A percentile compares a stretch with the other conserved stretches of the same genome.
phyloP scores from a whole-genome alignment of 2,888 invertebrate species.

The Zygogramma bicolorata region DNA sequence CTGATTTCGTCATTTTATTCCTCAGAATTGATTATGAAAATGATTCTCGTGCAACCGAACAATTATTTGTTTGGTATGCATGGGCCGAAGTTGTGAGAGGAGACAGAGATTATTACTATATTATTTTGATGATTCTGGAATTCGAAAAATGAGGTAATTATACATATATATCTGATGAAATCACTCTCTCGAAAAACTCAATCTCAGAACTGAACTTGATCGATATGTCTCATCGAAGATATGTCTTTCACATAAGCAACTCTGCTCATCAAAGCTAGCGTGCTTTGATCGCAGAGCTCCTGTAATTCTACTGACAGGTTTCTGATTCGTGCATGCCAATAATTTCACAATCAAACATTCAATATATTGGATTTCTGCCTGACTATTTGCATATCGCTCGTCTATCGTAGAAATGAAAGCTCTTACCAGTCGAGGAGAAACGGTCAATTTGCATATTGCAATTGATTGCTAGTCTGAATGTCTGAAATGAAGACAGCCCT shows the following conservation, averaged over 20 bases:
- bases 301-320: not conserved
- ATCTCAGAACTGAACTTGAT: not conserved
- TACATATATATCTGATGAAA: too few relatives aligned
- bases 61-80: too few relatives aligned
- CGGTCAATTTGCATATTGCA: not conserved
- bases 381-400: not conserved
- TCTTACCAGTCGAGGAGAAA: not conserved
- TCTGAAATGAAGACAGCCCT: too few relatives aligned
- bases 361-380: not conserved
- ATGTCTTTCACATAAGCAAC: not conserved
- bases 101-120: too few relatives aligned
- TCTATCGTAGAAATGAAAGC: not conserved
- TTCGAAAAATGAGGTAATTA: too few relatives aligned
- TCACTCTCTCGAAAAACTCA: not conserved
- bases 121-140: too few relatives aligned
- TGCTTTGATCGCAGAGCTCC: not conserved
- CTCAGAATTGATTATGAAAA: too few relatives aligned
- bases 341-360: not conserved
- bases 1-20: too few relatives aligned
- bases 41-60: too few relatives aligned
- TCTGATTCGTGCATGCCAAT: not conserved
- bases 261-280: not conserved
- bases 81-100: too few relatives aligned
- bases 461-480: not conserved
- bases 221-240: not conserved